These are phyloP conservation scores for Acanthornis magna DNA, from an alignment of 2,797 vertebrate species.

Conservation along the genomic window DNA sequence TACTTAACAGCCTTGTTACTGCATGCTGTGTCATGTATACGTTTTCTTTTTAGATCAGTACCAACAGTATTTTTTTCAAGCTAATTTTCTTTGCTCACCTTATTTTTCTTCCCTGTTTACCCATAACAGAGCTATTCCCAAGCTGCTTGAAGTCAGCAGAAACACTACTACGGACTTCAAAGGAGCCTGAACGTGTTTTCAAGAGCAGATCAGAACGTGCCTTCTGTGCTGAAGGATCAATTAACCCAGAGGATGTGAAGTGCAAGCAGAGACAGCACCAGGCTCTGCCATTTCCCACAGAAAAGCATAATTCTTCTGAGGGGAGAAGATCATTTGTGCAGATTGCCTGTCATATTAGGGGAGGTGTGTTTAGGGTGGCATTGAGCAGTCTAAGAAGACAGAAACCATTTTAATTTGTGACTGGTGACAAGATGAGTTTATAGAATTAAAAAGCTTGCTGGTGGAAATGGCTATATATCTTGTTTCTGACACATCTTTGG, in stretches of 20 bases:
- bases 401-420: not conserved
- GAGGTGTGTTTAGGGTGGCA: not conserved
- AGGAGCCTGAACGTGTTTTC: not conserved
- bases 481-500: not conserved
- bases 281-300: not conserved
- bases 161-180: not conserved
- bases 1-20: accelerated
- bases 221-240: not conserved
- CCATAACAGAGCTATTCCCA: not conserved
- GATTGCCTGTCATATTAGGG: not conserved
- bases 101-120: not conserved
- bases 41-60: not conserved
- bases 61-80: not conserved
- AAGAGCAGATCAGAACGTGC: not conserved
- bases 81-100: not conserved
- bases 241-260: not conserved
- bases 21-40: not conserved
- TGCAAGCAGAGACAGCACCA: not conserved
- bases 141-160: not conserved
- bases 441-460: not conserved
- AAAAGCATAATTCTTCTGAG: not conserved
- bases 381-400: not conserved
- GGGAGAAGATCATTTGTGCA: not conserved
- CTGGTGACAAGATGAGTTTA: not conserved
- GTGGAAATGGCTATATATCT: not conserved